phyloP scores from a whole-genome alignment of 2,113 vertebrate species.

The Dasyornis broadbenti region DNA sequence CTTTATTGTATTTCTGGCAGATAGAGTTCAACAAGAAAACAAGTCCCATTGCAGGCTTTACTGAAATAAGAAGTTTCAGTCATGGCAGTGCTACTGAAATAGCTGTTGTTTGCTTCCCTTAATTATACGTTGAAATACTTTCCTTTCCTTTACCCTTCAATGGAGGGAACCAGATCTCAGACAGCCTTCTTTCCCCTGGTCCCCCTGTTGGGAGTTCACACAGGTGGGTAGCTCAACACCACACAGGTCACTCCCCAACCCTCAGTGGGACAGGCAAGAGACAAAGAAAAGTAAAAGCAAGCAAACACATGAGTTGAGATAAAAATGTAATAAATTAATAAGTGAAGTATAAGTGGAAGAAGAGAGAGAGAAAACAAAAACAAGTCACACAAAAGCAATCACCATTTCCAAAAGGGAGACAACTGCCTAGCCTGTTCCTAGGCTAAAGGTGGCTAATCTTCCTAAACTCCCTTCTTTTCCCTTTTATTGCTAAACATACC shows the following conservation, averaged over 20 bases:
- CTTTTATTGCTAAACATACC: neutral
- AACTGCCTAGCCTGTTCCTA: neutral
- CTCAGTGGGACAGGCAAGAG: neutral
- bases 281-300: neutral
- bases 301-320: neutral
- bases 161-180: neutral
- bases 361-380: neutral
- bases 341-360: neutral
- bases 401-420: rapidly evolving
- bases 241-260: rapidly evolving
- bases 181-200: neutral
- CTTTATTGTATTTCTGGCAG: neutral
- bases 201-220: rapidly evolving
- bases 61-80: neutral
- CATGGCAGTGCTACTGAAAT: neutral
- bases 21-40: neutral
- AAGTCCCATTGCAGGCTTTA: neutral
- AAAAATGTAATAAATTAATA: neutral
- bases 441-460: neutral
- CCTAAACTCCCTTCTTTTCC: neutral
- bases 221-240: neutral
- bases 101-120: neutral
- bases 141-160: neutral
- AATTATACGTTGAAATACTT: neutral
- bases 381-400: neutral